Base-by-base conservation (phyloP, 92 coral and sea anemone genomes). In the Zoanthus sociatus region DNA sequence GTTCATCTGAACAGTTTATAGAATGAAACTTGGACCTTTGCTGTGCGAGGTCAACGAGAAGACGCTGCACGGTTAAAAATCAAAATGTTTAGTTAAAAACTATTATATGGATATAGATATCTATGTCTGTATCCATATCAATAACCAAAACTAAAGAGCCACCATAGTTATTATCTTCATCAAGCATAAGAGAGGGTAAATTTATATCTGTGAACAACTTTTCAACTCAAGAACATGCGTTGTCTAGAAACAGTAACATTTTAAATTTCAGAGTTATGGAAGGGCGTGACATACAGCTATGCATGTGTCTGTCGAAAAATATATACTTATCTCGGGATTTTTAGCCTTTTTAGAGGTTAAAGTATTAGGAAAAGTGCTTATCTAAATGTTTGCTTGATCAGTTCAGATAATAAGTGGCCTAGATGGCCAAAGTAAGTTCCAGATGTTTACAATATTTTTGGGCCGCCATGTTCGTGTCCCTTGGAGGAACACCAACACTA, bases 171-270 rank as follows among this genome's bases (percentile, higher is more conserved):
- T 48, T 48, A 48, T 48, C 53, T 48, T 48, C 53, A 48, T 48
- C 53, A 48, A 48, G 53, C 53, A 48, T 76, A 61, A 76, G 82
- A 76, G 82, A 50, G 82, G 82, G 58, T 76, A 76, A 46, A 42
- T 76, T 76, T 76, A 44, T 76, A 76, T 76, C 61, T 2, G 60
- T 76, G 82, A 76, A 76, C 82, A 76, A 44, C 58, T 76, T 76
- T 76, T 76, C 82, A 76, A 61, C 82, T 76, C 82, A 76, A 76
- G 82, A 76, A 44, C 82, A 76, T 76, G 82, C 61, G 15, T 76
- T 61, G 82, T 76, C 58, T 76, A 76, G 7, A 37, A 76, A 45
- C 82, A 76, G 82, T 7, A 2, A 46, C 82, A 76, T 76, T 76
- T 76, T 76, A 76, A 76, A 76, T 76, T 76, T 76, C 82, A 76